Evolutionary conservation across 1,140 invertebrate genomes (phyloP).

Genomic region (Rhopalosiphum maidis): DNA sequence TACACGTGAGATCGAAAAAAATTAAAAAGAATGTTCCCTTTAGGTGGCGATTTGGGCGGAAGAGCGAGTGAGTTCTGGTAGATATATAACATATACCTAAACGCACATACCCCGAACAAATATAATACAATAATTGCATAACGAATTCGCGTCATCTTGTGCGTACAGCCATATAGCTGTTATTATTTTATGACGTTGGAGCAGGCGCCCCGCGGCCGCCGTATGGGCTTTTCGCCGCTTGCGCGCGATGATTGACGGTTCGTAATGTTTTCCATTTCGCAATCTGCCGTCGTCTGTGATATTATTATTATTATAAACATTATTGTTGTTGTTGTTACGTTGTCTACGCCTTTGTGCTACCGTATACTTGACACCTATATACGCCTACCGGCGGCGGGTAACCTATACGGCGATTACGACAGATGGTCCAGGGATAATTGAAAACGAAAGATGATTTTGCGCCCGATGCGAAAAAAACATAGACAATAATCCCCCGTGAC

Average conservation of each 20-base stretch:
- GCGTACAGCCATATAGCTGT: too few species aligned
- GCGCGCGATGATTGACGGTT: slow-evolving; percentile 48
- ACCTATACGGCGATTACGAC: slow-evolving; percentile 29
- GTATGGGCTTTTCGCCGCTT: slow-evolving; percentile 45
- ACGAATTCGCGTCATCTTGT: slow-evolving; percentile 47
- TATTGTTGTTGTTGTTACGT: slow-evolving; percentile 10
- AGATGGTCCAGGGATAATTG: slow-evolving; percentile 55
- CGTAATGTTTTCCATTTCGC: slow-evolving; percentile 26
- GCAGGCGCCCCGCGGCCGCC: slow-evolving; percentile 28
- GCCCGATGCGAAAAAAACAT: slow-evolving; percentile 29
- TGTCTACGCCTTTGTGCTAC: slow-evolving; percentile 43
- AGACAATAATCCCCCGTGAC: slow-evolving; percentile 45
- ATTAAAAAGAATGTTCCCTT: not conserved
- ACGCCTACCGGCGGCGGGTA: not conserved
- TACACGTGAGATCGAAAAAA: not conserved
- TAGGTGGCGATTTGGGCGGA: not conserved
- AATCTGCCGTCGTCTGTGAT: slow-evolving; percentile 26
- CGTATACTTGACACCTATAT: slow-evolving; percentile 49
- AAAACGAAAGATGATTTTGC: slow-evolving; percentile 45
- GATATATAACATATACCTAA: not conserved
- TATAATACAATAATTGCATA: not conserved
- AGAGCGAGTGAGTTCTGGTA: not conserved
- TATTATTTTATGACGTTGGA: not conserved
- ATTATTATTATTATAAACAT: slow-evolving; percentile 24
- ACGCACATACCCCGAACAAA: not conserved